These are phyloP conservation scores for Neomonachus schauinslandi DNA, from an alignment of 2,113 vertebrate species.

Conservation along the genomic window DNA sequence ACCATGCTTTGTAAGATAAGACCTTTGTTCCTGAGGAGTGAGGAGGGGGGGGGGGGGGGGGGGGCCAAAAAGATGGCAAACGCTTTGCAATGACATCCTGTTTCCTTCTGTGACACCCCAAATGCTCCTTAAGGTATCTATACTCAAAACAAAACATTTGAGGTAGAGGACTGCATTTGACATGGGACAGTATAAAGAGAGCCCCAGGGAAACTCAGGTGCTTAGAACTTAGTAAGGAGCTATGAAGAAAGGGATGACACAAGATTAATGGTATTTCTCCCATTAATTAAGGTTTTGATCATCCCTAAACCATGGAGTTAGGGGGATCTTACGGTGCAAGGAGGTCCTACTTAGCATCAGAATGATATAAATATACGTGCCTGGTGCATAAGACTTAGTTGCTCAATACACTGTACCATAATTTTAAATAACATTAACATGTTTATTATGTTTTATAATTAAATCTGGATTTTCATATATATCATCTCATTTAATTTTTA, in stretches of 20 bases:
- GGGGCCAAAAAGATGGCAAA: not conserved
- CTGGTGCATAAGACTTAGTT: not conserved
- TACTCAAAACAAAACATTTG: not conserved
- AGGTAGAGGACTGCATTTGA: not conserved
- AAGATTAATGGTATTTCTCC: not conserved
- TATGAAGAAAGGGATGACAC: not conserved
- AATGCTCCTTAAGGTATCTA: not conserved
- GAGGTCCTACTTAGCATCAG: not conserved
- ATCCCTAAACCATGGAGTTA: not conserved
- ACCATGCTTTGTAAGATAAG: not conserved
- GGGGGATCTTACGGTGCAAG: not conserved
- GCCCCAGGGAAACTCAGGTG: not conserved
- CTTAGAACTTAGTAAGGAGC: not conserved
- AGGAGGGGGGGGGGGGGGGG: not conserved
- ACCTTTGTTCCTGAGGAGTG: not conserved
- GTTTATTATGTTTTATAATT: not conserved
- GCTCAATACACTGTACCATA: not conserved
- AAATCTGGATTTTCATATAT: not conserved
- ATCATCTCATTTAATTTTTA: slow-evolving; percentile 11
- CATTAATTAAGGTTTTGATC: not conserved
- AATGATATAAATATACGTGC: not conserved
- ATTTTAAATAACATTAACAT: not conserved
- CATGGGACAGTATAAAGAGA: not conserved
- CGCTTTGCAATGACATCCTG: not conserved
- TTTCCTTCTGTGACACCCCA: not conserved